Evolutionary conservation across 2,888 invertebrate genomes (phyloP).

Genomic region (Adelphocoris suturalis): DNA sequence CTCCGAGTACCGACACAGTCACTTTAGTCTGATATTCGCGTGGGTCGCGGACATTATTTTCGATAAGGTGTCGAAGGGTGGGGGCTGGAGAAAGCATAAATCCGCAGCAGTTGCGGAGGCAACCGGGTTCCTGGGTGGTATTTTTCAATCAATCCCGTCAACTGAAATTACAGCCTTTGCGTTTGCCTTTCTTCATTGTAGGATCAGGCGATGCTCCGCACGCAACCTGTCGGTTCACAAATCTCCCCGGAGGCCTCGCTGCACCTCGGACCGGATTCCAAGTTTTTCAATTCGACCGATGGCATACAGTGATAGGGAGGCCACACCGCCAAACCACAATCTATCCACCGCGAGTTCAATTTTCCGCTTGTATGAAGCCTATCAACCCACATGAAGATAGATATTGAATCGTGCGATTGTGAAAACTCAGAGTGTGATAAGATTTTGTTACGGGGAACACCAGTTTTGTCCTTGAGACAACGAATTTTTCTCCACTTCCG

Average conservation of each 20-base stretch:
- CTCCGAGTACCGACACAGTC: too few species aligned
- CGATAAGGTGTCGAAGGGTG: slow-evolving; percentile 9
- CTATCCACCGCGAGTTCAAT: neutral
- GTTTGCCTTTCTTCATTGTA: slow-evolving; percentile 53
- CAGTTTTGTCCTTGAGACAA: neutral
- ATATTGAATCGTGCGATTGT: neutral
- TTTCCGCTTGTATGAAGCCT: neutral
- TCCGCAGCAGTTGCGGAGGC: neutral
- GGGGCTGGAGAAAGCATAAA: slow-evolving; percentile 46
- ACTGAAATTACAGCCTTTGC: slow-evolving; percentile 70
- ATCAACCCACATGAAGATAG: neutral
- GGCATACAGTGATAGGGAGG: slow-evolving; percentile 8
- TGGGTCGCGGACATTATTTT: slow-evolving; percentile 37
- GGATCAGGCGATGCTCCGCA: slow-evolving; percentile 69
- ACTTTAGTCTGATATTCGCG: neutral
- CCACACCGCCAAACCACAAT: neutral
- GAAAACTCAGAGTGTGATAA: neutral
- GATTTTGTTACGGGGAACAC: neutral
- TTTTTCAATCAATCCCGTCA: slow-evolving; percentile 70
- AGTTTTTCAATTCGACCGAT: slow-evolving; percentile 25
- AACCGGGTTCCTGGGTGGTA: slow-evolving; percentile 61
- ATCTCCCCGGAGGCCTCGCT: slow-evolving; percentile 47
- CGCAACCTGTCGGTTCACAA: slow-evolving; percentile 67
- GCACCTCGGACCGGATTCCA: slow-evolving; percentile 8
- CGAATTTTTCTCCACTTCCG: neutral